Evolutionary conservation across 2,113 vertebrate genomes (phyloP), one percentile per base, ranked within the genome.

Genomic region (Pteruthius melanotis): DNA sequence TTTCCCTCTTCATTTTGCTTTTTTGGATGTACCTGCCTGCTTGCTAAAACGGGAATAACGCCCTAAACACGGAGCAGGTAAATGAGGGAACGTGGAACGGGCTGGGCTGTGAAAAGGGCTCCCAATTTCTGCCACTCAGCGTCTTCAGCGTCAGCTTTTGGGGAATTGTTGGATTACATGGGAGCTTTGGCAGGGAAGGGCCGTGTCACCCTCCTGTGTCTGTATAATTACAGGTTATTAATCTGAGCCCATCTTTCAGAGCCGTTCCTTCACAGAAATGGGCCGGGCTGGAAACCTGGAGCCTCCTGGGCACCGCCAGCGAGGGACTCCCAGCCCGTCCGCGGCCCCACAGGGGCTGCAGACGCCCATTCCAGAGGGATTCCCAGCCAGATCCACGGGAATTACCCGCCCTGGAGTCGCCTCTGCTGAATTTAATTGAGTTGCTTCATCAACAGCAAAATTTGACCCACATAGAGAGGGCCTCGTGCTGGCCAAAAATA

Each of bases 201-300:
- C 63, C 8, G 1, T 1, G 5, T 39, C 79, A 17, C 7, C 44
- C 87, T 9, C 4, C 9, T 0, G 57, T 6, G 59, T 0, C 78
- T 33, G 54, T 15, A 1, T 4, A 77, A 86, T 71, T n/a, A 49
- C 79, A 31, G 60, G 12, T 12, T 30, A 35, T 54, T 68, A 70
- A 86, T 1, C 18, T 0, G 3, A 27, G 59, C 11, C 63, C 57
- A 10, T 23, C 54, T 39, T 30, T 28, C 37, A 8, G 65, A 65
- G 76, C 69, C 19, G 0, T 15, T 64, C 56, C 79, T 54, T 35
- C 18, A 2, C 4, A 8, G 23, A 50, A 56, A 15, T 1, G 21
- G 39, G 27, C 13, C 0, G 4, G 3, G 61, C 3, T 28, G 84
- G 77, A 3, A 16, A 24, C 0, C 7, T 0, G 4, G n/a, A 90